These are phyloP conservation scores for Cylas formicarius DNA, from an alignment of 1,140 invertebrate species.

Conservation along the genomic window DNA sequence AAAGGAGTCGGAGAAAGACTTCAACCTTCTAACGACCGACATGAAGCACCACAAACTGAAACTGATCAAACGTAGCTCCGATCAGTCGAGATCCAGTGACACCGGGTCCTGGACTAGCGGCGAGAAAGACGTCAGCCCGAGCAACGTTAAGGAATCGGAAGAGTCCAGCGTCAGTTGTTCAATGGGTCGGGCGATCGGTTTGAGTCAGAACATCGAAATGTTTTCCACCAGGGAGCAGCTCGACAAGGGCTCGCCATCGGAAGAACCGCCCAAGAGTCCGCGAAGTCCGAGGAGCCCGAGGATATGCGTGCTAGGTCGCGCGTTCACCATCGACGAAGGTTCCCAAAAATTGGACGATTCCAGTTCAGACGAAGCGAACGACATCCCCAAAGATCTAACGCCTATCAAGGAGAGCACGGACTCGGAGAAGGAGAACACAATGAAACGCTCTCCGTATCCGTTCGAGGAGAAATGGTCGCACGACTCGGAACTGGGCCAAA, in stretches of 20 bases:
- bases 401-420: slow-evolving; percentile 22
- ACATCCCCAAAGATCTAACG: slow-evolving; percentile 35
- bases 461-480: slow-evolving; percentile 42
- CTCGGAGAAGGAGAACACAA: slow-evolving; percentile 22
- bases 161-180: slow-evolving; percentile 73
- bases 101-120: slow-evolving; percentile 49
- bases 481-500: slow-evolving; percentile 39
- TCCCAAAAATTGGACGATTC: slow-evolving; percentile 33
- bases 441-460: slow-evolving; percentile 37
- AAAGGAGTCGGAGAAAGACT: slow-evolving; percentile 36
- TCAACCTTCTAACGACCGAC: slow-evolving; percentile 43
- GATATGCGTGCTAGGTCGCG: slow-evolving; percentile 37
- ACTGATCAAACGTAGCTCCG: slow-evolving; percentile 53
- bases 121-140: slow-evolving; percentile 47
- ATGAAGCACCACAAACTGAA: slow-evolving; percentile 38
- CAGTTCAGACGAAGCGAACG: slow-evolving; percentile 37
- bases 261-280: slow-evolving; percentile 33
- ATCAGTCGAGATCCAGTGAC: slow-evolving; percentile 59
- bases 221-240: slow-evolving; percentile 37
- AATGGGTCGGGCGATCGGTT: slow-evolving; percentile 65
- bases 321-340: slow-evolving; percentile 42
- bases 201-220: slow-evolving; percentile 63
- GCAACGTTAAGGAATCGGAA: slow-evolving; percentile 56
- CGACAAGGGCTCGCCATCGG: slow-evolving; percentile 32
- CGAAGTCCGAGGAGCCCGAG: slow-evolving; percentile 38